Percentiles rank a stretch among this genome's conserved stretches.
phyloP scores from a whole-genome alignment of 2,113 vertebrate genomes.

The Leptobrachium ailaonicum region DNA sequence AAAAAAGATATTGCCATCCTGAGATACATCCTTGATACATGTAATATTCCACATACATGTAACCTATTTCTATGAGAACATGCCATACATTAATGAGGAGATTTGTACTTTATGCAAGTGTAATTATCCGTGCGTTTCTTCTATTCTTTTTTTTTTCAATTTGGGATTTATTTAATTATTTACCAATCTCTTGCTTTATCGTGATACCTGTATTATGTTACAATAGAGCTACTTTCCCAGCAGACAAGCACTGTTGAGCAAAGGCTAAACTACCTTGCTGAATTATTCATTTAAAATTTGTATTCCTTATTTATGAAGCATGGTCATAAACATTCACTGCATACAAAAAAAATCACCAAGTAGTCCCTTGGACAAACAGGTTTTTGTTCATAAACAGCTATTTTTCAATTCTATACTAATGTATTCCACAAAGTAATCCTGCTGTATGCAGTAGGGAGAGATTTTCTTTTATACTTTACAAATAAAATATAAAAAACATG shows the following conservation, averaged over 20 bases:
- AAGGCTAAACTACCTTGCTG: conserved; percentile 39
- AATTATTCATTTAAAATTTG: conserved; percentile 42
- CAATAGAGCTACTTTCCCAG: conserved; percentile 2
- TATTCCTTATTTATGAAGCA: conserved; percentile 49
- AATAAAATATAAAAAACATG: conserved; percentile 7
- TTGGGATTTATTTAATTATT: too few relatives aligned
- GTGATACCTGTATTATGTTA: conserved; percentile 8
- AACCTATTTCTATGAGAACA: too few relatives aligned
- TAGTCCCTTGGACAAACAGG: conserved; percentile 45
- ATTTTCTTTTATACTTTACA: conserved; percentile 12
- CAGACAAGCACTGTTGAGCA: conserved; percentile 16
- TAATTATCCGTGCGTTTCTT: too few relatives aligned
- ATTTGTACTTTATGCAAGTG: too few relatives aligned
- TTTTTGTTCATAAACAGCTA: conserved; percentile 23
- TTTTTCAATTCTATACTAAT: conserved; percentile 27
- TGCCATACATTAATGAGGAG: too few relatives aligned
- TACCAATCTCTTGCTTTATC: too few relatives aligned
- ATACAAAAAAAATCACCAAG: conserved; percentile 37
- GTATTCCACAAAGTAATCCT: conserved; percentile 37
- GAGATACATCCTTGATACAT: too few relatives aligned
- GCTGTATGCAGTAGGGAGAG: conserved; percentile 20
- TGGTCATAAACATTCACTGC: conserved; percentile 39
- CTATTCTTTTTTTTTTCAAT: too few relatives aligned
- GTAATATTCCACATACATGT: too few relatives aligned
- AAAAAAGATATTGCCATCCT: too few relatives aligned